These are phyloP conservation scores for Protomyctophum bolini DNA, from an alignment of 2,113 vertebrate genomes.

Conservation along the genomic window DNA sequence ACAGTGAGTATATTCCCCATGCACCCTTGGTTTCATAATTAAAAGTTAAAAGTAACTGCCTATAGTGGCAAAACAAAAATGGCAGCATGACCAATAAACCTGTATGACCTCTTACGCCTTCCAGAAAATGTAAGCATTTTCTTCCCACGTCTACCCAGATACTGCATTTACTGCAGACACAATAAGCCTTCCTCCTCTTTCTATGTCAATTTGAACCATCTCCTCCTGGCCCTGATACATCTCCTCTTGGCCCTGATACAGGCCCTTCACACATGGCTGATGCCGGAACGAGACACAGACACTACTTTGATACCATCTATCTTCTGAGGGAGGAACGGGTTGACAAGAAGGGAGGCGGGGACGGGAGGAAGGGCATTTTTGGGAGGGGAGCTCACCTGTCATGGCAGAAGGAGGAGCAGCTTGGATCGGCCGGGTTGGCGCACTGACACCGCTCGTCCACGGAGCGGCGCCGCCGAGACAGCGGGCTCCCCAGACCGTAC, in stretches of 20 bases:
- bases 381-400: slow-evolving; percentile 54
- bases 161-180: slow-evolving; percentile 23
- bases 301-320: slow-evolving; percentile 48
- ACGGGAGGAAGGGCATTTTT: background rate
- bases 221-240: background rate
- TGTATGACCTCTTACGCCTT: slow-evolving; percentile 22
- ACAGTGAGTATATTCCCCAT: slow-evolving; percentile 31
- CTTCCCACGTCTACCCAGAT: slow-evolving; percentile 29
- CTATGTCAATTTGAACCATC: slow-evolving; percentile 1
- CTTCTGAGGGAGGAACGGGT: background rate
- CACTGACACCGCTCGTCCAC: slow-evolving; percentile 82
- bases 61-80: slow-evolving; percentile 46
- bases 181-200: slow-evolving; percentile 18
- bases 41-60: slow-evolving; percentile 21
- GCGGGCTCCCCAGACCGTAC: slow-evolving; percentile 88
- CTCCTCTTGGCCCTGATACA: slow-evolving; percentile 13
- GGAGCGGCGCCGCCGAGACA: slow-evolving; percentile 83
- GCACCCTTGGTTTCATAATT: slow-evolving; percentile 27
- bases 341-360: background rate
- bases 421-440: slow-evolving; percentile 66
- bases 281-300: slow-evolving; percentile 22
- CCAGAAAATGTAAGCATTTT: slow-evolving; percentile 20
- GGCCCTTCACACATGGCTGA: slow-evolving; percentile 25
- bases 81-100: slow-evolving; percentile 39
- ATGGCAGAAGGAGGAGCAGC: slow-evolving; percentile 86